Conservation (phyloP, 2,113 vertebrate species). For the Takifugu bimaculatus region DNA sequence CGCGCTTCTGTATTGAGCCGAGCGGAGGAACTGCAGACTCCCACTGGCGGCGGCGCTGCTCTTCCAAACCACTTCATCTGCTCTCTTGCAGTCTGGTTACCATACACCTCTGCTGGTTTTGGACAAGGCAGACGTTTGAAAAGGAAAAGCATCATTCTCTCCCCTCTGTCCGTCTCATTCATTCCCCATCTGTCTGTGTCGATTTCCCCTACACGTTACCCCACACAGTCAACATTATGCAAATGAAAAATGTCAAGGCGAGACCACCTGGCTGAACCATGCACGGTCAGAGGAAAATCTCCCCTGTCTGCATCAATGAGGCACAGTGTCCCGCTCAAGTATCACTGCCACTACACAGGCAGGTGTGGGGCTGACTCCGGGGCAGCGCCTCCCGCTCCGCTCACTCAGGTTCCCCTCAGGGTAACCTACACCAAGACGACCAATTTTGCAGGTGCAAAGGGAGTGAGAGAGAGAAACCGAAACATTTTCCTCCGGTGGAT, state of each 20-base stretch:
- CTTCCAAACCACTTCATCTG: constrained; percentile 69
- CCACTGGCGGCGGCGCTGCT: constrained; percentile 44
- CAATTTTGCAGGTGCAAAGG: constrained; percentile 63
- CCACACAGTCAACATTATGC: constrained; percentile 65
- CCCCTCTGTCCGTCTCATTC: constrained; percentile 28
- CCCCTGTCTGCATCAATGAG: constrained; percentile 69
- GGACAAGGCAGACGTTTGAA: constrained; percentile 61
- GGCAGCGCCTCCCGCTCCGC: constrained; percentile 40
- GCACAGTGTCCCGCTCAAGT: constrained; percentile 68
- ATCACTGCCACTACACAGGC: constrained; percentile 71
- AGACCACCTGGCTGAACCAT: constrained; percentile 68
- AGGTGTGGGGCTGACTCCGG: constrained; percentile 61
- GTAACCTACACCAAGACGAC: constrained; percentile 56
- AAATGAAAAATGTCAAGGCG: constrained; percentile 69
- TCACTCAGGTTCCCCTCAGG: constrained; percentile 49
- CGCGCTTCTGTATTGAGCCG: constrained; percentile 58
- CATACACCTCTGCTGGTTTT: constrained; percentile 68
- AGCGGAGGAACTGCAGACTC: constrained; percentile 63
- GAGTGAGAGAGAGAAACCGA: constrained; percentile 31
- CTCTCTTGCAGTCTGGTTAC: constrained; percentile 60
- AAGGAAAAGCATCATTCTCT: constrained; percentile 59
- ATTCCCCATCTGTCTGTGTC: constrained; percentile 23
- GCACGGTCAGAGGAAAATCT: constrained; percentile 66
- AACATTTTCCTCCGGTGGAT: constrained; percentile 35
- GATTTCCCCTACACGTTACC: constrained; percentile 44